Evolutionary conservation across 2,888 invertebrate species (phyloP).

Genomic region (Apotomis turbidana): DNA sequence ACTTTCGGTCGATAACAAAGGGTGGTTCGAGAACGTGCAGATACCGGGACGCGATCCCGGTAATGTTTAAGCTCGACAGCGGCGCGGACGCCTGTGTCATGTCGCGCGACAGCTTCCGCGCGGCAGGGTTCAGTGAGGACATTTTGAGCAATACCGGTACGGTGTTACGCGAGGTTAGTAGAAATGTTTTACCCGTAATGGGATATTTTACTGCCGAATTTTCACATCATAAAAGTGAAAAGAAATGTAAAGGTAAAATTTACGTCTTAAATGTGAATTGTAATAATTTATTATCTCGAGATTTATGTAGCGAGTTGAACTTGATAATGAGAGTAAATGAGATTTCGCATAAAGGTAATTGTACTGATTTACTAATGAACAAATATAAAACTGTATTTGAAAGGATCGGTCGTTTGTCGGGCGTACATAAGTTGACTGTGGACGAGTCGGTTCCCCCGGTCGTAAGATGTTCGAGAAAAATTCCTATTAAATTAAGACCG

Average conservation of each 20-base stretch:
- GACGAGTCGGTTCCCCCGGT: slow-evolving; percentile 19
- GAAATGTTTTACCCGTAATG: slow-evolving; percentile 13
- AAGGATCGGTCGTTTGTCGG: slow-evolving; percentile 18
- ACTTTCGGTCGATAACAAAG: not conserved
- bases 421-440: slow-evolving; percentile 4
- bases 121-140: slow-evolving; percentile 12
- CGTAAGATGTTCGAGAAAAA: slow-evolving; percentile 26
- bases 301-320: slow-evolving; percentile 3
- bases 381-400: slow-evolving; percentile 16
- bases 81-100: slow-evolving; percentile 10
- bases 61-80: slow-evolving; percentile 14
- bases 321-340: slow-evolving; percentile 11
- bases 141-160: not conserved
- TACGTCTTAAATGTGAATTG: slow-evolving; percentile 7
- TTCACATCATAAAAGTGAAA: not conserved
- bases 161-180: slow-evolving; percentile 21
- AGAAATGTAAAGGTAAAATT: not conserved
- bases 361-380: not conserved
- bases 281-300: slow-evolving; percentile 8
- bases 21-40: slow-evolving; percentile 6
- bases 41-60: slow-evolving; percentile 2
- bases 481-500: slow-evolving; percentile 29
- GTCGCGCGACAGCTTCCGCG: slow-evolving; percentile 4
- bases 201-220: slow-evolving; percentile 11
- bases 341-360: not conserved